A percentile compares a stretch with the other conserved stretches of the same genome.
These are phyloP conservation scores for Phortica okadai DNA, from an alignment of 2,888 invertebrate genomes.

Conservation along the genomic window DNA sequence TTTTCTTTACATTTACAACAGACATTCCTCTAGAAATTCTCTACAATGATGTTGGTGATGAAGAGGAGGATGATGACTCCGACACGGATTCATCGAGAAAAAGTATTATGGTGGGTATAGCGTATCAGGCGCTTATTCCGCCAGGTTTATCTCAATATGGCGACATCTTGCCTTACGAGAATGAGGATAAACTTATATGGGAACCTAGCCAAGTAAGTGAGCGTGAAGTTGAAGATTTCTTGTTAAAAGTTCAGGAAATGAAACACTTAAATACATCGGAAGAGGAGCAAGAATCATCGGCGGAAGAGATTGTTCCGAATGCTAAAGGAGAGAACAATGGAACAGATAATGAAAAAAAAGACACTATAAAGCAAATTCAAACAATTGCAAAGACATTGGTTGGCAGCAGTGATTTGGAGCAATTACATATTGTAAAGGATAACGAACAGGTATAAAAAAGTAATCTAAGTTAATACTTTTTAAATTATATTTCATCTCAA, in stretches of 20 bases:
- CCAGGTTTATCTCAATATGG: constrained; percentile 94
- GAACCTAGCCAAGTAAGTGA: constrained; percentile 88
- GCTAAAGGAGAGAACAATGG: constrained; percentile 20
- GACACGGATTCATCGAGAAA: constrained; percentile 70
- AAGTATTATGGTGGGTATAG: constrained; percentile 95
- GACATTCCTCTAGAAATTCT: constrained; percentile 60
- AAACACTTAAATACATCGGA: constrained; percentile 50
- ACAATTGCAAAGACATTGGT: background rate
- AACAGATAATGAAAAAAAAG: background rate
- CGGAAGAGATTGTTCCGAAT: background rate
- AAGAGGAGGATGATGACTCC: constrained; percentile 63
- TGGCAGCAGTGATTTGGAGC: constrained; percentile 38
- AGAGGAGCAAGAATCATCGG: constrained; percentile 37
- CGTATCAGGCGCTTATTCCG: constrained; percentile 95
- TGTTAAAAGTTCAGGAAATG: constrained; percentile 77
- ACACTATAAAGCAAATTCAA: background rate
- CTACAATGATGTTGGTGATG: constrained; percentile 54
- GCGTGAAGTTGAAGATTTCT: constrained; percentile 87
- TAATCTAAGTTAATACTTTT: no score
- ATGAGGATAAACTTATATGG: constrained; percentile 96
- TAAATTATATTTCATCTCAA: constrained; percentile 1
- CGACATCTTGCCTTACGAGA: constrained; percentile 95
- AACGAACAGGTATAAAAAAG: constrained; percentile 81
- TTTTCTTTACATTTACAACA: constrained; percentile 40
- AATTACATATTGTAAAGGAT: constrained; percentile 77